Evolutionary conservation across 2,888 invertebrate species (phyloP).

Genomic region (Sericinus montela): DNA sequence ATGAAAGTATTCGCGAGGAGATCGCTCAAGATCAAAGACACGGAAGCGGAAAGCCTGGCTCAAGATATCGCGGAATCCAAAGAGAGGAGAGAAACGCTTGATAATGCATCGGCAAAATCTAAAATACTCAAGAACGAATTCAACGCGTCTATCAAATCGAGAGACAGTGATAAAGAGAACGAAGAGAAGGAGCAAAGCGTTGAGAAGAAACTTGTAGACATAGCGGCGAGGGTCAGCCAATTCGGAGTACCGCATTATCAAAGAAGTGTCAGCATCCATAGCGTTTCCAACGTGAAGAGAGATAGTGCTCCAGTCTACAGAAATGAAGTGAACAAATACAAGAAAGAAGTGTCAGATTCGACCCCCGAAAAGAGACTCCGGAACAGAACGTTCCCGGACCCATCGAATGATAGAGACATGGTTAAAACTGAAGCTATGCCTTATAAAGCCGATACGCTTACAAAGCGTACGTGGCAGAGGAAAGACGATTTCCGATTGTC

Average conservation of each 20-base stretch:
- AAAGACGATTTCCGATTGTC: slow-evolving; percentile 58
- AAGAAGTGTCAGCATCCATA: slow-evolving; percentile 65
- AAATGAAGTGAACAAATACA: slow-evolving; percentile 69
- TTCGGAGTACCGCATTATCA: slow-evolving; percentile 64
- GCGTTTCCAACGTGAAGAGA: slow-evolving; percentile 58
- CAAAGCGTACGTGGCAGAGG: slow-evolving; percentile 66
- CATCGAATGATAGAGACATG: slow-evolving; percentile 69
- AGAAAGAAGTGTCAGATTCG: slow-evolving; percentile 73
- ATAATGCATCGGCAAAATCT: slow-evolving; percentile 43
- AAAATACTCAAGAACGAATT: slow-evolving; percentile 67
- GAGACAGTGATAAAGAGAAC: slow-evolving; percentile 88
- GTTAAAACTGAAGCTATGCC: slow-evolving; percentile 59
- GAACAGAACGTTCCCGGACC: slow-evolving; percentile 73
- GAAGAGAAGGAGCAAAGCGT: slow-evolving; percentile 51
- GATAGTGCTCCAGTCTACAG: slow-evolving; percentile 65
- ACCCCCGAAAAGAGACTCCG: slow-evolving; percentile 71
- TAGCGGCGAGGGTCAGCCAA: slow-evolving; percentile 65
- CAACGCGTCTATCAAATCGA: slow-evolving; percentile 76
- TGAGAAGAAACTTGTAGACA: slow-evolving; percentile 62
- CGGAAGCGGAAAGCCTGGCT: slow-evolving; percentile 80
- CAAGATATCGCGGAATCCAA: slow-evolving; percentile 76
- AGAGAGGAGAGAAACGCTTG: slow-evolving; percentile 46
- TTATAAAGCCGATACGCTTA: slow-evolving; percentile 67
- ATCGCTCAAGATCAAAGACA: slow-evolving; percentile 89
- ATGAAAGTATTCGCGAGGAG: slow-evolving; percentile 90